Evolutionary conservation across 2,888 invertebrate species (phyloP).

Genomic region (Meiosimyza platycephala): DNA sequence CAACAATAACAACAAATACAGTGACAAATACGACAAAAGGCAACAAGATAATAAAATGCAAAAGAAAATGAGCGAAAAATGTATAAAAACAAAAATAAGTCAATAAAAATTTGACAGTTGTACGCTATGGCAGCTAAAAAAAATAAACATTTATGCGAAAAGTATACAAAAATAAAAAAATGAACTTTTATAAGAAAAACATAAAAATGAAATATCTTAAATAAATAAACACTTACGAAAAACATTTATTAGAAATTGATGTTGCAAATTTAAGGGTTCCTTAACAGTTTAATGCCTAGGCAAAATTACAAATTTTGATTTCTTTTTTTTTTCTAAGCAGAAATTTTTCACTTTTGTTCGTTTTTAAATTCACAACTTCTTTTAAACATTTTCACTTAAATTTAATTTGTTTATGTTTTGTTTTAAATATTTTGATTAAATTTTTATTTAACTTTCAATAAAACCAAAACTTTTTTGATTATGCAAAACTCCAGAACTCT

Average conservation of each 20-base stretch:
- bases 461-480: constrained; percentile 43
- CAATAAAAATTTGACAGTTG: constrained; percentile 28
- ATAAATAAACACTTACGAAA: no score
- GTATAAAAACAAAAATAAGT: constrained; percentile 23
- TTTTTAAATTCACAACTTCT: no score
- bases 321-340: no score
- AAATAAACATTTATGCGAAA: neutral
- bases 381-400: no score
- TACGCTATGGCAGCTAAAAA: constrained; percentile 1
- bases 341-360: no score
- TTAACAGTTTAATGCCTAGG: neutral
- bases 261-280: neutral
- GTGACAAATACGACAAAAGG: neutral
- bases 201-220: no score
- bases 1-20: neutral
- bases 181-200: neutral
- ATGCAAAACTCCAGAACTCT: constrained; percentile 54
- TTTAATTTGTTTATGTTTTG: no score
- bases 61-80: constrained; percentile 4
- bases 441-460: no score
- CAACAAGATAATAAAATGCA: constrained; percentile 11
- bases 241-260: no score
- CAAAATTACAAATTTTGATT: no score
- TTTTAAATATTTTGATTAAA: neutral
- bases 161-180: no score